Conservation (phyloP, 2,797 vertebrate species). For the Hippocampus kuda region DNA sequence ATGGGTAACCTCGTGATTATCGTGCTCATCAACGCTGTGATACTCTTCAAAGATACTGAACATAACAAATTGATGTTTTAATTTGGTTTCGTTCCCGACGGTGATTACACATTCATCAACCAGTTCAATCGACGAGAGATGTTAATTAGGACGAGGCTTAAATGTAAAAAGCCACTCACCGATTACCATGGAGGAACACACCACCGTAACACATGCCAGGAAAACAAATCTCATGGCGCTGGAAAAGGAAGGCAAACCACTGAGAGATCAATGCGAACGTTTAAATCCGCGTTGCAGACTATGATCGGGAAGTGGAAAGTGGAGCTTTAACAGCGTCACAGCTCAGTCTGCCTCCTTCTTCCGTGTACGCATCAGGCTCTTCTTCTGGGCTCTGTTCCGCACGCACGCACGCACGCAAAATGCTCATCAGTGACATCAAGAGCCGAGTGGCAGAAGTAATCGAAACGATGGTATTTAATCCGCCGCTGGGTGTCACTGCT, state of each 20-base stretch:
- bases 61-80: neutral
- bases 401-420: neutral
- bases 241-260: neutral
- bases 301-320: neutral
- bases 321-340: conserved; percentile 5
- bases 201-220: neutral
- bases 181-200: conserved; percentile 13
- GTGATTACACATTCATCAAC: neutral
- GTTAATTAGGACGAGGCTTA: neutral
- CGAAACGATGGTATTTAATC: neutral
- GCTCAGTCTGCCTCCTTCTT: conserved; percentile 17
- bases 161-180: conserved; percentile 31
- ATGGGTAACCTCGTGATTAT: no score
- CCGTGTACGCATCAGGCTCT: conserved; percentile 30
- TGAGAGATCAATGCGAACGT: neutral
- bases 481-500: neutral
- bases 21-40: neutral
- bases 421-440: conserved; percentile 1
- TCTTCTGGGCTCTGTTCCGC: conserved; percentile 19
- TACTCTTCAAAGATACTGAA: neutral
- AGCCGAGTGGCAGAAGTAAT: neutral
- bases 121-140: neutral
- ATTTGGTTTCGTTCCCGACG: neutral
- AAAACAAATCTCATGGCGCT: conserved; percentile 29
- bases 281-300: conserved; percentile 6